These are phyloP conservation scores for Limnephilus auricula DNA, from an alignment of 2,888 invertebrate genomes.

Conservation along the genomic window DNA sequence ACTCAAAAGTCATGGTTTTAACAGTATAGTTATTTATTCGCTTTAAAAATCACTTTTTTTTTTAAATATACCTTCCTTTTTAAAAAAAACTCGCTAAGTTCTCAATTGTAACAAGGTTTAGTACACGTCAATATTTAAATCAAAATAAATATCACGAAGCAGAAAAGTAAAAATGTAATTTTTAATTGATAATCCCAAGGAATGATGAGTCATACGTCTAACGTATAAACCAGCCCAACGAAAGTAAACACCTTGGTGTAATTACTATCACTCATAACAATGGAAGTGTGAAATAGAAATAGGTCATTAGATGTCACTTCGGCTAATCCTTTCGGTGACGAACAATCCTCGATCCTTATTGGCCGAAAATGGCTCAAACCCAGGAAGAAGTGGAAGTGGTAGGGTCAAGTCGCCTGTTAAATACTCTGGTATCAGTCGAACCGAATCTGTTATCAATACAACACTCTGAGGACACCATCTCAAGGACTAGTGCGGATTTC, in stretches of 20 bases:
- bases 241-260: not conserved
- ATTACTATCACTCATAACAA: not conserved
- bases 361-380: conserved; percentile 54
- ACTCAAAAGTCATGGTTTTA: not conserved
- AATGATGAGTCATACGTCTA: not conserved
- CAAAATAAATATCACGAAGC: not conserved
- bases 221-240: not conserved
- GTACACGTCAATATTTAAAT: not conserved
- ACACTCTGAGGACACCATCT: conserved; percentile 7
- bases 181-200: not conserved
- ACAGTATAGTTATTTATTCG: not conserved
- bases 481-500: conserved; percentile 36
- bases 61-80: too few species aligned
- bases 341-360: conserved; percentile 43
- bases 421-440: not conserved
- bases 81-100: too few species aligned
- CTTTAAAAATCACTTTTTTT: not conserved
- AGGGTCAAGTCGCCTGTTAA: conserved; percentile 3
- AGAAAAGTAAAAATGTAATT: not conserved
- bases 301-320: conserved; percentile 13
- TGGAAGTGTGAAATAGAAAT: not conserved
- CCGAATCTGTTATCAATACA: conserved; percentile 24
- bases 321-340: conserved; percentile 43
- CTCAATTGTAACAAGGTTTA: too few species aligned
- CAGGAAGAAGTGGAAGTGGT: conserved; percentile 14